phyloP scores from a whole-genome alignment of 2,888 invertebrate species.

The Craniophora ligustri region DNA sequence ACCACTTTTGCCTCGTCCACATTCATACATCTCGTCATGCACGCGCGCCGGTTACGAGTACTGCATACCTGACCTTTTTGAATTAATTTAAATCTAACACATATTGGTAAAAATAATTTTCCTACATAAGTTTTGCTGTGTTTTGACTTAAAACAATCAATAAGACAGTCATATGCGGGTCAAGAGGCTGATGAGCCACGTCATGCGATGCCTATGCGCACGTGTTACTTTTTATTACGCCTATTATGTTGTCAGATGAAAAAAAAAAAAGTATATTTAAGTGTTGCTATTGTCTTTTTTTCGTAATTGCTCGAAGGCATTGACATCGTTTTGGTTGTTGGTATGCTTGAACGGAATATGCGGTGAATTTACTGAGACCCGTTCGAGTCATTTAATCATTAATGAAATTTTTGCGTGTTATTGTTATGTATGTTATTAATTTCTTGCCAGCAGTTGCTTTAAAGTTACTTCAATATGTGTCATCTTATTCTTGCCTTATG shows the following conservation, averaged over 20 bases:
- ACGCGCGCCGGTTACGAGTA: too few relatives aligned
- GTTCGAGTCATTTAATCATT: neutral
- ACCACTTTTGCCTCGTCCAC: too few relatives aligned
- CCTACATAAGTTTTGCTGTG: slow-evolving; percentile 56
- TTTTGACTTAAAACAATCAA: slow-evolving; percentile 68
- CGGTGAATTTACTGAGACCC: neutral
- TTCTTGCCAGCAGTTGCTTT: too few relatives aligned
- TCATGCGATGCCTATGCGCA: slow-evolving; percentile 74
- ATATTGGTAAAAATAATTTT: too few relatives aligned
- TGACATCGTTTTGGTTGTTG: slow-evolving; percentile 51
- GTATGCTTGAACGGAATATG: slow-evolving; percentile 5
- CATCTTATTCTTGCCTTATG: too few relatives aligned
- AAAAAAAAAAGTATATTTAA: slow-evolving; percentile 69
- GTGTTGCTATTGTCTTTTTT: slow-evolving; percentile 65
- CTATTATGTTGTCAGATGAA: slow-evolving; percentile 77
- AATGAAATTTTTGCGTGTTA: neutral
- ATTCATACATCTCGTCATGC: too few relatives aligned
- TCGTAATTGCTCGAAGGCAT: slow-evolving; percentile 58
- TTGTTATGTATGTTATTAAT: neutral
- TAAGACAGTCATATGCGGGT: slow-evolving; percentile 61
- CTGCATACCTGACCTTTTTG: too few relatives aligned
- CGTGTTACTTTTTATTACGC: slow-evolving; percentile 74
- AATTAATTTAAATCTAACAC: too few relatives aligned
- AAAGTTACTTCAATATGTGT: too few relatives aligned
- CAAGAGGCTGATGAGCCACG: slow-evolving; percentile 69